Base-by-base conservation (phyloP, 1,140 invertebrate genomes). In the Sycophila sp. region DNA sequence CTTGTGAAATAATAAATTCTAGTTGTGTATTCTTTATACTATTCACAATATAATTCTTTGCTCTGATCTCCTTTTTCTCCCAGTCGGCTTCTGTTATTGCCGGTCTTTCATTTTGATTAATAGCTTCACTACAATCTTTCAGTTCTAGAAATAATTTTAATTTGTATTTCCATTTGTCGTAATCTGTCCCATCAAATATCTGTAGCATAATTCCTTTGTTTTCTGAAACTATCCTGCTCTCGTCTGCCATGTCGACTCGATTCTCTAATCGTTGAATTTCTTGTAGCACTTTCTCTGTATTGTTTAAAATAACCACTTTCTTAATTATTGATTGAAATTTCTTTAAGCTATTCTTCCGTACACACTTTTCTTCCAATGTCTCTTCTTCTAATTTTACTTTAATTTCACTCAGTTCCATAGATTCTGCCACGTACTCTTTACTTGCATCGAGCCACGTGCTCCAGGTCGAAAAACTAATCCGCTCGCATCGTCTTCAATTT, bases 1-100 rank as follows among this genome's bases (percentile, higher is more conserved):
- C 47, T 34, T 66, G 40, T 11, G 75, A 71, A 26, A 72, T 74
- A 22, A 80, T 73, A n/a, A 72, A 75, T 68, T 79, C 72, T 30
- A 80, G 30, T 55, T 80, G 76, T 51, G 73, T 76, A 60, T 79
- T 76, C 40, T 74, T 67, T 13, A 77, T 72, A 49, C 73, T 70
- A 59, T 76, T 76, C 34, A 76, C 75, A 28, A 79, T 79, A 36
- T 77, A 78, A 56, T 79, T 78, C 51, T 68, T 77, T 0, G 75
- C 75, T 73, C 71, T 77, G 58, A 77, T 47, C 55, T 80, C 69
- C n/a, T 72, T 75, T 36, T 72, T 63, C 0, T 76, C 56, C 75
- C 76, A 76, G 0, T 71, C 62, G 8, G 56, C 64, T 56, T 75
- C 64, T 13, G 34, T 15, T 45, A 73, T 73, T 45, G 24, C 15